A percentile compares a stretch with the other conserved stretches of the same genome.
phyloP scores from a whole-genome alignment of 2,797 vertebrate species.

The Myripristis murdjan region DNA sequence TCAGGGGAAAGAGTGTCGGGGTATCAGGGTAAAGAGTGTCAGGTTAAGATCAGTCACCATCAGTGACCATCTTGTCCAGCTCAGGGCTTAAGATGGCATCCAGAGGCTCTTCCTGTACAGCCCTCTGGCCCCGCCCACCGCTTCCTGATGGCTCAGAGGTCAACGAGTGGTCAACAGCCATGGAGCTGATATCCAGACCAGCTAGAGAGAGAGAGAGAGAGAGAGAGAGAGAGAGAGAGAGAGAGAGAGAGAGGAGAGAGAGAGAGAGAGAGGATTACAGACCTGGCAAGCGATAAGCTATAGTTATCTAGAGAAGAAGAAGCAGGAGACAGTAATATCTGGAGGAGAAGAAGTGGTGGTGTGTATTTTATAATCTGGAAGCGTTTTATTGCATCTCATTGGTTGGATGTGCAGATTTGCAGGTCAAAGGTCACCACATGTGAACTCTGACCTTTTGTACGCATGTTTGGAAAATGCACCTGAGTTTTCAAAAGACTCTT shows the following conservation, averaged over 20 bases:
- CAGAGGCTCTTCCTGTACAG: conserved; percentile 91
- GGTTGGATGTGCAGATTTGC: too few species aligned
- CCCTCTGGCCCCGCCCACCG: conserved; percentile 82
- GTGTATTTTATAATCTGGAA: too few species aligned
- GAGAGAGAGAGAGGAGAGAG: conserved; percentile 3
- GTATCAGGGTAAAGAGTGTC: neutral
- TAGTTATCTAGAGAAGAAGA: conserved; percentile 6
- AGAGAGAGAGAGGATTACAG: conserved; percentile 11
- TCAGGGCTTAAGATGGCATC: conserved; percentile 97
- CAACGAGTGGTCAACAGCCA: conserved; percentile 85
- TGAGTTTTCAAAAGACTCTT: too few species aligned
- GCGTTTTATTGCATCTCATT: too few species aligned
- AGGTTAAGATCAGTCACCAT: conserved; percentile 84
- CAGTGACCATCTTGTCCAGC: conserved; percentile 97
- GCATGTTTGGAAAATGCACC: too few species aligned
- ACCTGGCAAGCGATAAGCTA: neutral
- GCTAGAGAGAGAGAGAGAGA: conserved; percentile 77
- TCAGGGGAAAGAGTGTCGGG: too few species aligned
- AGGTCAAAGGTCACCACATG: too few species aligned
- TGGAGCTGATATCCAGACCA: conserved; percentile 88
- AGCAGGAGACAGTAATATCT: neutral
- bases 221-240: conserved; percentile 7
- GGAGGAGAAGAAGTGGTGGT: conserved; percentile 30
- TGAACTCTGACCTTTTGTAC: too few species aligned
- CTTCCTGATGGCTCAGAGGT: conserved; percentile 77